Percentiles rank a stretch among this genome's conserved stretches.
Evolutionary conservation across 2,888 invertebrate species (phyloP).

Genomic region (Cheilosia vernalis): DNA sequence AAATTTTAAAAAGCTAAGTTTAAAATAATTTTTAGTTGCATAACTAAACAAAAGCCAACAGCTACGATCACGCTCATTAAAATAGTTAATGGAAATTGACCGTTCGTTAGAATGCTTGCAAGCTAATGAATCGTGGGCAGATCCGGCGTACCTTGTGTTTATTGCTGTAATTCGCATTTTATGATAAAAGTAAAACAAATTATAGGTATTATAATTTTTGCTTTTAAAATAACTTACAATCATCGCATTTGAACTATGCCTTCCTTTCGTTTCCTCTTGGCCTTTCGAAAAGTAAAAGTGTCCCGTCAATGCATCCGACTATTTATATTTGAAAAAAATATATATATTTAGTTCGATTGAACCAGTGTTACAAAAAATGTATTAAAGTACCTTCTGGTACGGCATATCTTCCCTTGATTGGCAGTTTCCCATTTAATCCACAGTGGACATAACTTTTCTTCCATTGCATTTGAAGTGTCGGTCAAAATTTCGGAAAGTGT

Average conservation of each 20-base stretch:
- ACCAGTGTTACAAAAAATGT: neutral
- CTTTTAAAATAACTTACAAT: neutral
- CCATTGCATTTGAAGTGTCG: neutral
- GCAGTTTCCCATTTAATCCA: conserved; percentile 1
- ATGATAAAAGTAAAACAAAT: too few species aligned
- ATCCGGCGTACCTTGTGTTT: too few species aligned
- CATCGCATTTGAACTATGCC: neutral
- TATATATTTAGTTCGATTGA: neutral
- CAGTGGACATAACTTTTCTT: neutral
- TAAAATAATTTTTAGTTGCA: too few species aligned
- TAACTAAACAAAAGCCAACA: too few species aligned
- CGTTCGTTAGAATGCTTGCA: too few species aligned
- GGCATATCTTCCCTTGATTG: neutral
- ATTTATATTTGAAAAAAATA: too few species aligned
- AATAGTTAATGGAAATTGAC: too few species aligned
- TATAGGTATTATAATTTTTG: neutral
- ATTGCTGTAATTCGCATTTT: too few species aligned
- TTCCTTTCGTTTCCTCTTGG: neutral
- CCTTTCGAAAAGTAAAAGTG: neutral
- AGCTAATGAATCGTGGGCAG: conserved; percentile 5
- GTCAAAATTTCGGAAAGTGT: neutral
- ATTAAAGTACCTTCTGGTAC: neutral
- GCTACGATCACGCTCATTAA: too few species aligned
- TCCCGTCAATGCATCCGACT: too few species aligned
- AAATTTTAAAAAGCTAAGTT: too few species aligned